phyloP scores from a whole-genome alignment of 1,140 invertebrate genomes.

The Scylla paramamosain region DNA sequence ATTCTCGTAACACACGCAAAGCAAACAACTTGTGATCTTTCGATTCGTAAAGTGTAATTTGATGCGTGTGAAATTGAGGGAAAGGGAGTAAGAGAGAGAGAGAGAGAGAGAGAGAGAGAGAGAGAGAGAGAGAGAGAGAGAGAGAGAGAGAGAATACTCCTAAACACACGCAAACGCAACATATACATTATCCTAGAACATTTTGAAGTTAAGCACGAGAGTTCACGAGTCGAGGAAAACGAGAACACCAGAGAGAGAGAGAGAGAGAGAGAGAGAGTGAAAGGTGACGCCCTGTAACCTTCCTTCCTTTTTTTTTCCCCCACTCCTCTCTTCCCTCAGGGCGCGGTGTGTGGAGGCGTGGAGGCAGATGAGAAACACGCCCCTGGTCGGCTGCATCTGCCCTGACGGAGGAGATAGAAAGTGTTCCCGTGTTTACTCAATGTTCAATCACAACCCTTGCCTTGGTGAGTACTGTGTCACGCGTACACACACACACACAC shows the following conservation, averaged over 20 bases:
- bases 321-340: background rate
- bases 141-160: too few relatives aligned
- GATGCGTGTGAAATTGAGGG: too few relatives aligned
- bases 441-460: slow-evolving; percentile 69
- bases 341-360: slow-evolving; percentile 68
- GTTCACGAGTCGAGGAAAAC: too few relatives aligned
- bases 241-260: too few relatives aligned
- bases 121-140: slow-evolving; percentile 32
- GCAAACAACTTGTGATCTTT: too few relatives aligned
- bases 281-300: background rate
- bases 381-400: slow-evolving; percentile 72
- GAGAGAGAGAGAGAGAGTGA: slow-evolving; percentile 45
- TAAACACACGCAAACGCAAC: too few relatives aligned
- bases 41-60: too few relatives aligned
- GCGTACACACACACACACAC: slow-evolving; percentile 29
- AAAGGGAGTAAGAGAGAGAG: background rate
- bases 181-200: too few relatives aligned
- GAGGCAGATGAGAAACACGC: slow-evolving; percentile 65
- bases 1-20: background rate
- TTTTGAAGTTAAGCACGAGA: too few relatives aligned
- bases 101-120: background rate
- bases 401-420: slow-evolving; percentile 57
- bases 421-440: slow-evolving; percentile 55
- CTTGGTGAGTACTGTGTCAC: slow-evolving; percentile 48
- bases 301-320: background rate